Percentiles rank a stretch among this genome's conserved stretches.
phyloP scores from a whole-genome alignment of 2,888 invertebrate species.

The Tetrapedia diversipes region DNA sequence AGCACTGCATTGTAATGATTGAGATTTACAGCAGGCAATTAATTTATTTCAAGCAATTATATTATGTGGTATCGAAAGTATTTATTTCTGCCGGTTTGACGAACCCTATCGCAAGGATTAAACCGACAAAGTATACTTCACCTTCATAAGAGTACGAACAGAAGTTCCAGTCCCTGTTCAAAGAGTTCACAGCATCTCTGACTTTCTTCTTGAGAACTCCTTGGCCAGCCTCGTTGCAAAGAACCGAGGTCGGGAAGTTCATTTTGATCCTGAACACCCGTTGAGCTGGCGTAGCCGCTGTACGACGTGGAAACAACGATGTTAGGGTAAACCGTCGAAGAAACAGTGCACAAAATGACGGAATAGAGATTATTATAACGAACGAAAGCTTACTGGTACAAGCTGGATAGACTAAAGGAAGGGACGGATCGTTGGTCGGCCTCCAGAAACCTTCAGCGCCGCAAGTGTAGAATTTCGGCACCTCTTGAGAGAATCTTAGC shows the following conservation, averaged over 20 bases:
- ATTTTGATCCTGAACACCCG: conserved; percentile 96
- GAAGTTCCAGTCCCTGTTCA: conserved; percentile 98
- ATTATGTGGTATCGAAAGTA: too few relatives aligned
- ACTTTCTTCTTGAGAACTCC: conserved; percentile 95
- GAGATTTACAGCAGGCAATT: too few relatives aligned
- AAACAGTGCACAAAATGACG: too few relatives aligned
- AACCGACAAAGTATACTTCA: too few relatives aligned
- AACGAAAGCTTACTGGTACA: conserved; percentile 89
- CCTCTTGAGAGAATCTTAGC: conserved; percentile 94
- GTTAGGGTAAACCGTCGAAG: too few relatives aligned
- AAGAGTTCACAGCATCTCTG: conserved; percentile 92
- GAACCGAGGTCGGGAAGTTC: conserved; percentile 97
- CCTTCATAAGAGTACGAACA: conserved; percentile 95
- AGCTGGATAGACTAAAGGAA: conserved; percentile 94
- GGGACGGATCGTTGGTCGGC: conserved; percentile 91
- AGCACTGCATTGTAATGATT: too few relatives aligned
- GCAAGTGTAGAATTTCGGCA: conserved; percentile 98
- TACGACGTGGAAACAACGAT: conserved; percentile 45
- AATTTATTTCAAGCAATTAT: too few relatives aligned
- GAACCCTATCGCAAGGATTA: too few relatives aligned
- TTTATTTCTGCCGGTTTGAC: too few relatives aligned
- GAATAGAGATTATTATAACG: too few relatives aligned
- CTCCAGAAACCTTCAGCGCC: conserved; percentile 99
- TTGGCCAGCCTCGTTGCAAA: conserved; percentile 97
- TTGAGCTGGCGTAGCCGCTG: conserved; percentile 95